Conservation (phyloP, 2,888 invertebrate genomes). For the Pollenia labialis region DNA sequence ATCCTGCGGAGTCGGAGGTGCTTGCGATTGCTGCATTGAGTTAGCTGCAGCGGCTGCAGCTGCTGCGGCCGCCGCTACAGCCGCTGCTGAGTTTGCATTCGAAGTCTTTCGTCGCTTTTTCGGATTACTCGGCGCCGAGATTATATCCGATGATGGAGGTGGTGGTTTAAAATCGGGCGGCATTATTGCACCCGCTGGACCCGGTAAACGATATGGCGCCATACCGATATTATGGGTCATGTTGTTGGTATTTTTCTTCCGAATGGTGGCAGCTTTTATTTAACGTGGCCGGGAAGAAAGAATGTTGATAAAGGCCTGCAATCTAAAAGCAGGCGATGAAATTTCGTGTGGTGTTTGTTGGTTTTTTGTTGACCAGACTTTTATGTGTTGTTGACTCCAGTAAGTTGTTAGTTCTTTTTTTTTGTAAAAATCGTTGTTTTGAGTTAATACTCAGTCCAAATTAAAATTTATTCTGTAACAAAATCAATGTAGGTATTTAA, state of each 20-base stretch:
- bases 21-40: slow-evolving; percentile 86
- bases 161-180: slow-evolving; percentile 89
- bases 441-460: background rate
- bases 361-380: background rate
- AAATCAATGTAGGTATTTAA: background rate
- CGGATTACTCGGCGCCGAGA: slow-evolving; percentile 92
- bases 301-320: slow-evolving; percentile 58
- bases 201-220: slow-evolving; percentile 91
- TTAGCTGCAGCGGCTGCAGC: slow-evolving; percentile 83
- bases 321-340: slow-evolving; percentile 59
- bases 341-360: background rate
- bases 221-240: slow-evolving; percentile 94
- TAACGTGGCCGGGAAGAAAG: slow-evolving; percentile 67
- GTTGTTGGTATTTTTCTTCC: slow-evolving; percentile 83
- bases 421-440: slow-evolving; percentile 21
- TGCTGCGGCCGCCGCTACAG: slow-evolving; percentile 84
- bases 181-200: slow-evolving; percentile 87
- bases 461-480: slow-evolving; percentile 29
- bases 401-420: background rate
- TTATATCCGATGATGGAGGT: slow-evolving; percentile 87
- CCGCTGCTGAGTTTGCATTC: slow-evolving; percentile 86
- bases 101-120: slow-evolving; percentile 94
- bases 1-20: slow-evolving; percentile 89
- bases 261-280: slow-evolving; percentile 82
- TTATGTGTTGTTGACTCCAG: background rate